A percentile compares a stretch with the other conserved stretches of the same genome.
Conservation (phyloP, 2,888 invertebrate species). For the Rutpela maculata region DNA sequence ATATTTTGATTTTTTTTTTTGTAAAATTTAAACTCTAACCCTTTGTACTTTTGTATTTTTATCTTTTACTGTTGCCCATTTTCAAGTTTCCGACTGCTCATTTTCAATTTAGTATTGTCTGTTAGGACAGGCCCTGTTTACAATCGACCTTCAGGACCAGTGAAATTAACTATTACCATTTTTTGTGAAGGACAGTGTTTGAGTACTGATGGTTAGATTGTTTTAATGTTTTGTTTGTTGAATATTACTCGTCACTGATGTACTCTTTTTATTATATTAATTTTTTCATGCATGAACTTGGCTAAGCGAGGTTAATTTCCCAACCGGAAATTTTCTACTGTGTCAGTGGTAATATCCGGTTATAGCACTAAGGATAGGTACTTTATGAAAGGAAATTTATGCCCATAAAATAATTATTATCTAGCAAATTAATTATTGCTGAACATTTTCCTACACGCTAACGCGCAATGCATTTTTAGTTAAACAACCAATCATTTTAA, state of each 20-base stretch:
- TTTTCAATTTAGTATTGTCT: too few species aligned
- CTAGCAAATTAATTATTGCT: slow-evolving; percentile 11
- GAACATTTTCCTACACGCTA: neutral
- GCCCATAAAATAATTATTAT: slow-evolving; percentile 20
- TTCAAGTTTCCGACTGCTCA: too few species aligned
- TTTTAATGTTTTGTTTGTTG: neutral
- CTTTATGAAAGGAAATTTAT: slow-evolving; percentile 20
- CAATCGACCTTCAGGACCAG: too few species aligned
- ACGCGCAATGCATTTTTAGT: neutral
- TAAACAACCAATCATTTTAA: neutral
- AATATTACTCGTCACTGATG: neutral
- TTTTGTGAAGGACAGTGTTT: too few species aligned
- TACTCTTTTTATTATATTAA: slow-evolving; percentile 8
- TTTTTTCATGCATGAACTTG: slow-evolving; percentile 17
- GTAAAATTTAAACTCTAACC: too few species aligned
- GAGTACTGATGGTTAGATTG: too few species aligned
- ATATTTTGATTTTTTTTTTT: too few species aligned
- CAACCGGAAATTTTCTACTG: slow-evolving; percentile 24
- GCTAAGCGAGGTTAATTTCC: slow-evolving; percentile 12
- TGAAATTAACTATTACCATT: too few species aligned
- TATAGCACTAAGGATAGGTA: neutral
- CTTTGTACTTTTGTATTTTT: too few species aligned
- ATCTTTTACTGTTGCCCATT: too few species aligned
- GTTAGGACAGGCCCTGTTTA: too few species aligned
- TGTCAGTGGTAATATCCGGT: slow-evolving; percentile 27